These are phyloP conservation scores for Calameuta idolon DNA, from an alignment of 2,888 invertebrate species.

Conservation along the genomic window DNA sequence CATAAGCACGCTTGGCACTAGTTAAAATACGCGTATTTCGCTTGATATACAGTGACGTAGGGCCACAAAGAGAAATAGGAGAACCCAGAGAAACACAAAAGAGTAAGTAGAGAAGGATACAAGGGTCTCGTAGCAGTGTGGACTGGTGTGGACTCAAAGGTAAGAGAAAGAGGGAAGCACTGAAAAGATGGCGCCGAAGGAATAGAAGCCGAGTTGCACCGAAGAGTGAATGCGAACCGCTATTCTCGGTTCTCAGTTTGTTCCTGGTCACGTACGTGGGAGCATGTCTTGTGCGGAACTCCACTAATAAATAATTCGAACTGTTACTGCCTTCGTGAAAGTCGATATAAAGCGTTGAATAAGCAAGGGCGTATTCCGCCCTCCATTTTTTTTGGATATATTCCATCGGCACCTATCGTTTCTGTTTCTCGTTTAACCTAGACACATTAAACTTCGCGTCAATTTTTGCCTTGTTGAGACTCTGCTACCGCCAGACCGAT, in stretches of 20 bases:
- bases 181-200: conserved; percentile 11
- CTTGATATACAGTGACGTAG: not conserved
- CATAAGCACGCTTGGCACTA: not conserved
- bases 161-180: not conserved
- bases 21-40: not conserved
- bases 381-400: not conserved
- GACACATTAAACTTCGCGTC: not conserved
- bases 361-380: not conserved
- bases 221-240: not conserved
- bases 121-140: not conserved
- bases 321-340: not conserved
- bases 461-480: not conserved
- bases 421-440: not conserved
- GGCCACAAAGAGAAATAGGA: not conserved
- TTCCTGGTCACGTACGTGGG: conserved; percentile 9
- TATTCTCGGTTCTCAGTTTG: conserved; percentile 1
- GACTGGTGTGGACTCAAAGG: not conserved
- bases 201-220: conserved; percentile 6
- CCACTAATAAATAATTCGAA: not conserved
- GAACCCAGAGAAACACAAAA: not conserved
- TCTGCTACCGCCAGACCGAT: not conserved
- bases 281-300: conserved; percentile 1
- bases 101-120: not conserved
- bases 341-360: not conserved
- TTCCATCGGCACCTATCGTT: not conserved